Base-by-base conservation (phyloP, 2,113 vertebrate genomes). In the Noturus placidus region DNA sequence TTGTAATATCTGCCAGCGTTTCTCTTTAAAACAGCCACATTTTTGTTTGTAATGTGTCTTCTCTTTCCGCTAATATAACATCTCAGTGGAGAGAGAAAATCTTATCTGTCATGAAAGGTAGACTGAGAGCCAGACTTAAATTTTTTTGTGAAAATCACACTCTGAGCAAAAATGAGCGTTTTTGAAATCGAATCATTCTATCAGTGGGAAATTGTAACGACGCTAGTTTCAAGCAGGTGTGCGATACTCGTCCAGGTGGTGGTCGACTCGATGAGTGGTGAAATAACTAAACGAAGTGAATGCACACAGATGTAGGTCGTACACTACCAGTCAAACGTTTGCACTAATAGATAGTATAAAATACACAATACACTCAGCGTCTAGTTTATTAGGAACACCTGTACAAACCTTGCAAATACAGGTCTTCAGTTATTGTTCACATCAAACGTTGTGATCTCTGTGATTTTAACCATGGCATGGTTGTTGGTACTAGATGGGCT, bases 71-170 rank as follows among this genome's bases (percentile, higher is more conserved):
- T 59, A n/a, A 65, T 78, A n/a, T 52, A 20, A 63, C 27, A 54
- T 61, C 79, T n/a, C 70, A n/a, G 19, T 54, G 25, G n/a, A 52
- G 52, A 61, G 65, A 82, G 77, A 81, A 67, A 74, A 67, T 57
- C 87, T 84, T 25, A 76, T 89, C 76, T 74, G 8, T 35, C 11
- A 30, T 76, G n/a, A 56, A 67, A 57, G 42, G 50, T 72, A 46
- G 19, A 77, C 81, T 54, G 69, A 61, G 57, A 87, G 42, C 30
- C 50, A 56, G 77, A 56, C 72, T 52, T 54, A 0, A 6, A 46
- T 46, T 7, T 46, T 46, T 46, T 46, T 42, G 42, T 46, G 42
- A 46, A 46, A 46, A 46, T 20, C 46, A 70, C 6, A n/a, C 59
- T 69, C 25, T 2, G 42, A 50, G 42, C 82, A 38, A 38, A 35